These are phyloP conservation scores for Mallotus villosus DNA, from an alignment of 2,797 vertebrate species.

Conservation along the genomic window DNA sequence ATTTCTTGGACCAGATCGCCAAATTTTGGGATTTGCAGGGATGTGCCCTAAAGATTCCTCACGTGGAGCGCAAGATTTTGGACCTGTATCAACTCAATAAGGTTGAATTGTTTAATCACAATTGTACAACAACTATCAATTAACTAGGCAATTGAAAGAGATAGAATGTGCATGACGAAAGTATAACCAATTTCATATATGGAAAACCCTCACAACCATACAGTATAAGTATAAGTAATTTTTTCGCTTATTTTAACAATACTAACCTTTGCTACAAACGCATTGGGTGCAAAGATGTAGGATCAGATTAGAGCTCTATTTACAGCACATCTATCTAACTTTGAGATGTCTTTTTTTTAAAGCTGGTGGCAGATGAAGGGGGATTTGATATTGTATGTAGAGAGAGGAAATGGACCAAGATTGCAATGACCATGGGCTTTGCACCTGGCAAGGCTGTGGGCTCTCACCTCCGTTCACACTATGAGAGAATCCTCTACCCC, in stretches of 20 bases:
- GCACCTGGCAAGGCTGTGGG: constrained; percentile 96
- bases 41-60: constrained; percentile 92
- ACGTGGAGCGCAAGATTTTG: constrained; percentile 94
- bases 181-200: too few species aligned
- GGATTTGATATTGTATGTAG: constrained; percentile 92
- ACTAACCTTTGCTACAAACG: too few species aligned
- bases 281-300: too few species aligned
- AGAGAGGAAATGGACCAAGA: constrained; percentile 96
- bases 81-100: constrained; percentile 94
- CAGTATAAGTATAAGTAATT: too few species aligned
- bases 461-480: constrained; percentile 92
- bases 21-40: constrained; percentile 99
- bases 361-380: constrained; percentile 97
- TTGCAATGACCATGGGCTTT: constrained; percentile 93
- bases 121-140: too few species aligned
- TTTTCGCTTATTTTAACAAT: too few species aligned
- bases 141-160: too few species aligned
- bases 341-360: constrained; percentile 14
- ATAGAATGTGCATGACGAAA: too few species aligned
- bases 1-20: constrained; percentile 98
- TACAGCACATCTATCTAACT: neutral
- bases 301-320: too few species aligned
- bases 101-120: constrained; percentile 60
- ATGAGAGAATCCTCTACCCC: constrained; percentile 92
- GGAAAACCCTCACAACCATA: too few species aligned